Evolutionary conservation across 2,888 invertebrate genomes (phyloP).

Genomic region (Hermaeophaga mercurialis): DNA sequence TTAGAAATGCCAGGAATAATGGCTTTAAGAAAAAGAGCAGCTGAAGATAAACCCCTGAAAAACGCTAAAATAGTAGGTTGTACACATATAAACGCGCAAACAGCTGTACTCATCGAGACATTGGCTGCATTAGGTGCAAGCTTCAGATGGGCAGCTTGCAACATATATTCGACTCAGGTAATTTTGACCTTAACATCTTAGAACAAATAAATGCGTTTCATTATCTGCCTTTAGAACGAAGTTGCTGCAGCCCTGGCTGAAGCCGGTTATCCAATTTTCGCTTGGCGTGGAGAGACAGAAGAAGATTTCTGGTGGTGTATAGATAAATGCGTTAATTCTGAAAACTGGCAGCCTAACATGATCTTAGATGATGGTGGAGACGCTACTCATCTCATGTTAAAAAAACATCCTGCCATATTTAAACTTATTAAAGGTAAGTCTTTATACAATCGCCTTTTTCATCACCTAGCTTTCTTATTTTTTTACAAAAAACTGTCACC

Average conservation of each 20-base stretch:
- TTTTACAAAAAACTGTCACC: too few species aligned
- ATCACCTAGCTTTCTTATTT: too few species aligned
- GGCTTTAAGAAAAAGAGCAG: constrained; percentile 88
- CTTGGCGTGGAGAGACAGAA: constrained; percentile 97
- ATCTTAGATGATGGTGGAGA: constrained; percentile 97
- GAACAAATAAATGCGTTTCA: not conserved
- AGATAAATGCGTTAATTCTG: constrained; percentile 89
- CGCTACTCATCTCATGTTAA: constrained; percentile 94
- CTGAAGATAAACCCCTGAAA: constrained; percentile 91
- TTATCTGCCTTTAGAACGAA: constrained; percentile 86
- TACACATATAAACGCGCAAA: constrained; percentile 98
- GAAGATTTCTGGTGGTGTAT: constrained; percentile 99
- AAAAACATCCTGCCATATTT: constrained; percentile 92
- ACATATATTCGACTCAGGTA: constrained; percentile 95
- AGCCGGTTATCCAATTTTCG: constrained; percentile 87
- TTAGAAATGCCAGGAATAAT: constrained; percentile 97
- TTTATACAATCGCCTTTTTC: too few species aligned
- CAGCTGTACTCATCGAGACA: constrained; percentile 93
- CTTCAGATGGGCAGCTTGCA: constrained; percentile 96
- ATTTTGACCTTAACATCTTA: too few species aligned
- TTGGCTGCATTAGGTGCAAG: constrained; percentile 86
- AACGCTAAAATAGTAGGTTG: constrained; percentile 95
- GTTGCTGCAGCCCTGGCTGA: constrained; percentile 95
- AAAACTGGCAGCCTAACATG: constrained; percentile 97
- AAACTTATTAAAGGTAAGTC: constrained; percentile 82